Percentiles rank a stretch among this genome's conserved stretches.
These are phyloP conservation scores for Pandion haliaetus DNA, from an alignment of 2,113 vertebrate genomes.

Conservation along the genomic window DNA sequence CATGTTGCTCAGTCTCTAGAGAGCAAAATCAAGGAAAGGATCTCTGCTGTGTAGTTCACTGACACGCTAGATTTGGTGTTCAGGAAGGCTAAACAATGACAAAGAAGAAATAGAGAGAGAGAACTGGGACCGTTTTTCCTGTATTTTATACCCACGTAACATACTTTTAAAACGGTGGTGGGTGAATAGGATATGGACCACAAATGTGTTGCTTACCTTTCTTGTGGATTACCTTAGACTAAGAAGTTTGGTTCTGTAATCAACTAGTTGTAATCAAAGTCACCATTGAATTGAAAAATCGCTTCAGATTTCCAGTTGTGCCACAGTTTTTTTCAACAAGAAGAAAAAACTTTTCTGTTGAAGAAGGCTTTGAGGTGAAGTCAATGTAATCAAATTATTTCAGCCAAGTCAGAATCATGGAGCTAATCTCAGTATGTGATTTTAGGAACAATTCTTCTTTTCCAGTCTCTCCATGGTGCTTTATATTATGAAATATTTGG, in stretches of 20 bases:
- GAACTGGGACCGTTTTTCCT: neutral
- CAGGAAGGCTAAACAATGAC: neutral
- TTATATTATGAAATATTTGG: neutral
- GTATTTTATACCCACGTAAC: neutral
- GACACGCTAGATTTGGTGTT: neutral
- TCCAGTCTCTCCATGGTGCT: neutral
- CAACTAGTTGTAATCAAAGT: neutral
- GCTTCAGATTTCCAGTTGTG: neutral
- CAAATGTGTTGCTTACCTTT: neutral
- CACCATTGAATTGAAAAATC: neutral
- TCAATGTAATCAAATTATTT: neutral
- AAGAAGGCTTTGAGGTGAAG: neutral
- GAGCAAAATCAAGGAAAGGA: slow-evolving; percentile 8
- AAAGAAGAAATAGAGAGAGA: neutral
- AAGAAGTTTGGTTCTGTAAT: neutral
- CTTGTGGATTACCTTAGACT: neutral
- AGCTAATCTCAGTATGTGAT: neutral
- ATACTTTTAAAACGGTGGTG: neutral
- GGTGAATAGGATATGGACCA: neutral
- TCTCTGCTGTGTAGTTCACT: neutral
- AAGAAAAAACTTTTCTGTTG: neutral
- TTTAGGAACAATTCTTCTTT: neutral
- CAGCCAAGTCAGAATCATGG: neutral
- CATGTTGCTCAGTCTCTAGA: neutral
- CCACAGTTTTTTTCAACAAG: neutral